Conservation (phyloP, 1,140 invertebrate genomes). For the Drosophila nasuta region DNA sequence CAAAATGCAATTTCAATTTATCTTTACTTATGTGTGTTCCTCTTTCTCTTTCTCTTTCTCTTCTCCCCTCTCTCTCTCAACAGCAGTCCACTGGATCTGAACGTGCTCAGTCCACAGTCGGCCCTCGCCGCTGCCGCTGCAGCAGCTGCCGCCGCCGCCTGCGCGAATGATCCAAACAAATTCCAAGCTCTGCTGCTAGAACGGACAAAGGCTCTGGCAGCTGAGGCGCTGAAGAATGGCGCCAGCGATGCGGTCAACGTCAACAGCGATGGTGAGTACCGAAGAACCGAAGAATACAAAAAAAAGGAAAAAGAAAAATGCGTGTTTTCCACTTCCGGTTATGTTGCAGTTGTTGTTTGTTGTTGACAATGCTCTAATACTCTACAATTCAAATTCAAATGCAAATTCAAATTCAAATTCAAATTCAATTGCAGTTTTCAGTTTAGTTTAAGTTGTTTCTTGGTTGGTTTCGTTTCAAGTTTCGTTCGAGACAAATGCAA, state of each 20-base stretch:
- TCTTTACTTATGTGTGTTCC: background rate
- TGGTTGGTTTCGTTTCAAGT: background rate
- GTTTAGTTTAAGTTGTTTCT: background rate
- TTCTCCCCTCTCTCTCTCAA: too few species aligned
- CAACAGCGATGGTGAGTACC: constrained; percentile 81
- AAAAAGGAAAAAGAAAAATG: background rate
- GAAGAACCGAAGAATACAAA: too few species aligned
- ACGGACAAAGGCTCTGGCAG: constrained; percentile 90
- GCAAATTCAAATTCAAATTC: background rate
- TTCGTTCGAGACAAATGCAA: background rate
- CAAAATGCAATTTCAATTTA: constrained; percentile 4
- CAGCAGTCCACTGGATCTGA: constrained; percentile 78
- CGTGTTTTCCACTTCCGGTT: constrained; percentile 8
- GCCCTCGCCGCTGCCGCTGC: constrained; percentile 77
- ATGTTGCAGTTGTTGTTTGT: constrained; percentile 6
- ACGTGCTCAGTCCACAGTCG: constrained; percentile 79
- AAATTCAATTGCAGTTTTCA: background rate
- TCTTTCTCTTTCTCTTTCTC: too few species aligned
- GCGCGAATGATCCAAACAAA: constrained; percentile 87
- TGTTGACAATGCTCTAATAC: constrained; percentile 12
- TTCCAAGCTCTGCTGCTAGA: constrained; percentile 92
- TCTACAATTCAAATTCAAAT: background rate
- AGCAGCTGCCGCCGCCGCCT: constrained; percentile 78
- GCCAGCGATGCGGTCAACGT: constrained; percentile 39
- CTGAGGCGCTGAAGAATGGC: constrained; percentile 84